Evolutionary conservation across 2,113 vertebrate genomes (phyloP).

Genomic region (Brachyistius frenatus): DNA sequence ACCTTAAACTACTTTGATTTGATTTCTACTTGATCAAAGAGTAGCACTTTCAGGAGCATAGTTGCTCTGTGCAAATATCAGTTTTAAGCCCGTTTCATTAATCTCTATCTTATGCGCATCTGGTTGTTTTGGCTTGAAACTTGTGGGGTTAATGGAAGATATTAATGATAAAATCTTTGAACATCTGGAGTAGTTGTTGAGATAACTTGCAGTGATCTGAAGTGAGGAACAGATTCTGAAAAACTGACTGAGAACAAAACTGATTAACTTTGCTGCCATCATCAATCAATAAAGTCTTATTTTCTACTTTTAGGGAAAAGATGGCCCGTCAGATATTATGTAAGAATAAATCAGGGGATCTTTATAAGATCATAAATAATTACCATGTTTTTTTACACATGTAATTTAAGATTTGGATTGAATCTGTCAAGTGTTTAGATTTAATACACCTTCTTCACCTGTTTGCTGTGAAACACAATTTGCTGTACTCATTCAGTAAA

Average conservation of each 20-base stretch:
- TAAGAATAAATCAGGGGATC: not conserved
- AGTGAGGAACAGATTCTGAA: not conserved
- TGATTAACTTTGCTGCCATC: not conserved
- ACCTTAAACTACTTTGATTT: not conserved
- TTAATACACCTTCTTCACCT: not conserved
- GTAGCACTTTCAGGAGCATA: not conserved
- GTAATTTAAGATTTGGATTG: not conserved
- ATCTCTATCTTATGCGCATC: not conserved
- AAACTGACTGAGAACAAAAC: not conserved
- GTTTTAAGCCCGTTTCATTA: not conserved
- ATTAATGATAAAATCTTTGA: not conserved
- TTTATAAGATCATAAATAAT: not conserved
- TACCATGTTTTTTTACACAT: not conserved
- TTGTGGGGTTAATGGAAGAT: not conserved
- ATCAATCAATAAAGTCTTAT: not conserved
- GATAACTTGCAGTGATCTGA: not conserved
- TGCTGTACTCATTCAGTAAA: not conserved
- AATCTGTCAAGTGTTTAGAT: not conserved
- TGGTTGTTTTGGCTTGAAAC: not conserved
- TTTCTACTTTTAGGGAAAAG: conserved; percentile 6
- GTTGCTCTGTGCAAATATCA: not conserved
- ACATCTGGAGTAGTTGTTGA: not conserved
- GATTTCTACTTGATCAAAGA: not conserved
- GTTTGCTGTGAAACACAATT: conserved; percentile 7
- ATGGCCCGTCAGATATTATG: not conserved